Evolutionary conservation across 2,113 vertebrate genomes (phyloP).

Genomic region (Gallinago jamesoni): DNA sequence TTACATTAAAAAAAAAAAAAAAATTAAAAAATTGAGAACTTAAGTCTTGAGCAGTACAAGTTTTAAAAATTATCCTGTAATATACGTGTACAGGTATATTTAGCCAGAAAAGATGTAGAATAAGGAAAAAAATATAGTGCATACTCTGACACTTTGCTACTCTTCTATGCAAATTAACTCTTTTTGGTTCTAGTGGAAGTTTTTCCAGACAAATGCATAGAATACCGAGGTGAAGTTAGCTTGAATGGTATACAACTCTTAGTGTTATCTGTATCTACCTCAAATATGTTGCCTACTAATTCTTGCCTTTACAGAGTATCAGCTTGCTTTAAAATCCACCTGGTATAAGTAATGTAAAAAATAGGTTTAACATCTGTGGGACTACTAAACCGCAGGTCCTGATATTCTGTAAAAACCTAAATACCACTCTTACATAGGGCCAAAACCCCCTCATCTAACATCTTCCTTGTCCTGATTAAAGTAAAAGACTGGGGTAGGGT

Average conservation of each 20-base stretch:
- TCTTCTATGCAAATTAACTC: not conserved
- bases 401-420: not conserved
- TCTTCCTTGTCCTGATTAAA: not conserved
- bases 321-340: not conserved
- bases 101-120: not conserved
- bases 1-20: not conserved
- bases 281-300: not conserved
- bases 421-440: not conserved
- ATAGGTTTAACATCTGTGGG: not conserved
- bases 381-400: not conserved
- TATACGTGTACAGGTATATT: not conserved
- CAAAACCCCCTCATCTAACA: not conserved
- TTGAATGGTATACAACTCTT: not conserved
- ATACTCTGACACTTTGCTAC: not conserved
- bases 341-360: not conserved
- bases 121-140: not conserved
- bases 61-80: not conserved
- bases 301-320: not conserved
- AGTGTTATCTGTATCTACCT: not conserved
- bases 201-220: not conserved
- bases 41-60: not conserved
- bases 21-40: not conserved
- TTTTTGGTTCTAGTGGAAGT: not conserved
- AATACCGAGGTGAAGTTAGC: not conserved
- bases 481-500: not conserved